Base-by-base conservation (phyloP, 2,113 vertebrate genomes). In the Epinephelus lanceolatus region DNA sequence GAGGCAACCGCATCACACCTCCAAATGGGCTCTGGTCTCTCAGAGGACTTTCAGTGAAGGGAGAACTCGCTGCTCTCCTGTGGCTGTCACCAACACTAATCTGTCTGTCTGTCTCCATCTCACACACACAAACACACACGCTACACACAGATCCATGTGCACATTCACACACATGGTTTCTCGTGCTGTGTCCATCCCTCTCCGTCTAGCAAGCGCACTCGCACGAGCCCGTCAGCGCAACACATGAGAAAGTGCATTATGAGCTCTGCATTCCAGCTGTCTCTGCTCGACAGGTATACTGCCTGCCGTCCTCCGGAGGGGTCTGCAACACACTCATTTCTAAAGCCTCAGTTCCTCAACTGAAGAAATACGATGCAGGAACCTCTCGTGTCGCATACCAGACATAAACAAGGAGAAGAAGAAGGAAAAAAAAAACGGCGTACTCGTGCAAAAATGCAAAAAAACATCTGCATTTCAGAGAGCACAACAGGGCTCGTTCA, bases 1-100 rank as follows among this genome's bases (percentile, higher is more conserved):
- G 78, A 81, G 76, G 91, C 79, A 91, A 76, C 84, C 67, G 80
- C 93, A 91, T 92, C 89, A 81, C 89, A 94, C 91, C 86, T 94
- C 86, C 89, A 87, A 90, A 94, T 91, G 86, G 88, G 89, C 81
- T 86, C 77, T 19, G 68, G 72, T 86, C 68, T 91, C 89, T 92
- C 86, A 17, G 75, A 90, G 86, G 90, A 93, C 88, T 91, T 88
- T 87, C 47, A 78, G 70, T n/a, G 71, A 71, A 42, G 75, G 80
- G 77, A 66, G 84, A 79, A 85, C 30, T 76, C 69, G 4, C 74
- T 27, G 78, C 78, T 91, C 85, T 85, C 85, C 80, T 86, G 81
- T 85, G 72, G 67, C 78, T 80, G 87, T 87, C 89, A 91, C 80
- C 74, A 85, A 80, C 83, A 87, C 87, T 82, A 81, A 93, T 81